A percentile compares a stretch with the other conserved stretches of the same genome.
These are phyloP conservation scores for Acrocephalus scirpaceus DNA, from an alignment of 2,797 vertebrate species.

Conservation along the genomic window DNA sequence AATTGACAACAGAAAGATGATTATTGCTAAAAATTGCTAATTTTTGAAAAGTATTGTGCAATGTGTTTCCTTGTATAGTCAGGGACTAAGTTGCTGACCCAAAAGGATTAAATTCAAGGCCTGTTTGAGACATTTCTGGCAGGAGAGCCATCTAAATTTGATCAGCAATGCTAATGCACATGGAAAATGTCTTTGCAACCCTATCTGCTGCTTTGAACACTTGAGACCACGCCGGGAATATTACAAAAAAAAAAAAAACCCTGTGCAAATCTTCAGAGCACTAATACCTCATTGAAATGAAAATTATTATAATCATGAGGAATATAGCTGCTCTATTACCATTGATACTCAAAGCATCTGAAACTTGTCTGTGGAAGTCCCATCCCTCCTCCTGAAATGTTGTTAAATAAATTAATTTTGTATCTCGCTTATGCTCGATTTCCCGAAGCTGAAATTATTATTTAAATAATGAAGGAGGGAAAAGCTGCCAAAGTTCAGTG, in stretches of 20 bases:
- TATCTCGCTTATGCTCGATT: background rate
- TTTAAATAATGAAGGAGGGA: constrained; percentile 11
- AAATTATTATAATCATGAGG: constrained; percentile 31
- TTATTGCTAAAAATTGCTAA: background rate
- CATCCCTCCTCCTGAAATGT: constrained; percentile 22
- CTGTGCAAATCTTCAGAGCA: background rate
- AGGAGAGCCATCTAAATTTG: background rate
- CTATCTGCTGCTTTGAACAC: constrained; percentile 14
- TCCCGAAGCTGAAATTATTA: constrained; percentile 40
- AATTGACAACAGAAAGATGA: background rate
- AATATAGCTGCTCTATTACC: background rate
- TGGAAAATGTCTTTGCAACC: background rate
- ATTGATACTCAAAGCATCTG: background rate
- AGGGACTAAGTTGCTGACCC: background rate
- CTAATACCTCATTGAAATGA: constrained; percentile 38
- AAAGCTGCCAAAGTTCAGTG: background rate
- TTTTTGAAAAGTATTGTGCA: background rate
- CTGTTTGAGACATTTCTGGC: background rate
- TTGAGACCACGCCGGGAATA: background rate
- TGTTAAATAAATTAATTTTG: constrained; percentile 30
- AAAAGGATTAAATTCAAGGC: constrained; percentile 8
- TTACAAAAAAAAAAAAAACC: background rate
- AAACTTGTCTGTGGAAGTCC: background rate
- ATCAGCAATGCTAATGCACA: constrained; percentile 20
- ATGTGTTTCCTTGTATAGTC: background rate